Evolutionary conservation across 2,888 invertebrate genomes (phyloP), one percentile per base, ranked within the genome.

Genomic region (Odontomyia ornata): DNA sequence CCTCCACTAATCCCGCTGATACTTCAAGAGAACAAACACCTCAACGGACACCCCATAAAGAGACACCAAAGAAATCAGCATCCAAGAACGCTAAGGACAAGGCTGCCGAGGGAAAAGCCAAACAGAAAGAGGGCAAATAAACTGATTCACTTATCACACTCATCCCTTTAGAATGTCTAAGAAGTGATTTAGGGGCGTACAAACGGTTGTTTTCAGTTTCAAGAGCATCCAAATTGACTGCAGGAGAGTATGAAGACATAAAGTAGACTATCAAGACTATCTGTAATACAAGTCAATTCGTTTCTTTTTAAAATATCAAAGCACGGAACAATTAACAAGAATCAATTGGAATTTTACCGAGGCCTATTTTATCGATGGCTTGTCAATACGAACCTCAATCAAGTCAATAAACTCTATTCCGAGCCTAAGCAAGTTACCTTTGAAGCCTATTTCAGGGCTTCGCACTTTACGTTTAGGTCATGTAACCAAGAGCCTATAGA

Each of bases 1-100:
- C 94, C 77, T 90, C 85, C 13, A 75, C 80, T 36, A 75, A 47
- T 25, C 67, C 72, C 46, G 11, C 47, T 27, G 43, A 65, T 25
- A 72, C 75, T 65, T 62, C 72, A 23, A 76, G 65, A 46, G 57
- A 57, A n/a, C 76, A 30, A 36, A 69, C 76, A 28, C 76, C 60
- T 30, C 75, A 71, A 47, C 67, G 28, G 30, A 65, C 76, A 18
- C 75, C 43, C 60, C 72, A 64, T 9, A 62, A 75, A 47, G 60
- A 75, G 2, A 25, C 64, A 5, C 76, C 30, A 30, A 69, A 71
- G 36, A 76, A 76, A 69, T 15, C 27, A 27, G 73, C 79, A 52
- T 23, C 76, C 5, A 57, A 23, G 21, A 36, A 11, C 18, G 1
- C 36, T 36, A 28, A 72, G 18, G 43, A 73, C 4, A 23, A 52